phyloP scores from a whole-genome alignment of 1,140 invertebrate genomes.

The Leptinotarsa lineolata region DNA sequence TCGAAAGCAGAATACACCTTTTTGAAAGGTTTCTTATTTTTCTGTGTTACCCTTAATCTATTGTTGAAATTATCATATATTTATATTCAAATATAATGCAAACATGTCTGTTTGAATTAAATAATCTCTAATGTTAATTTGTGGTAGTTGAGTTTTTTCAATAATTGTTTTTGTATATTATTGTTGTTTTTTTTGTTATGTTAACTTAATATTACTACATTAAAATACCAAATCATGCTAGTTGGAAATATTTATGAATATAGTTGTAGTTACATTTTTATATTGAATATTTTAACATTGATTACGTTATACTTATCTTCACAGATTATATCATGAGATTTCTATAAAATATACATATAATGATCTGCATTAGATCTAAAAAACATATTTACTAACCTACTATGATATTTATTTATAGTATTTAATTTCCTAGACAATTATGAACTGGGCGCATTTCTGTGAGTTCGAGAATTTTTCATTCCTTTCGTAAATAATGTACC shows the following conservation, averaged over 20 bases:
- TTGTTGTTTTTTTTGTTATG: constrained; percentile 29
- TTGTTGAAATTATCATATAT: too few relatives aligned
- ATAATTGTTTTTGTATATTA: constrained; percentile 26
- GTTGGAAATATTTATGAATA: constrained; percentile 5
- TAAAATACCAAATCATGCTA: constrained; percentile 31
- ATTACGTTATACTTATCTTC: background rate
- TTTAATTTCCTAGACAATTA: background rate
- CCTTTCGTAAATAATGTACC: too few relatives aligned
- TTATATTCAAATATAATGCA: too few relatives aligned
- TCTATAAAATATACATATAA: background rate
- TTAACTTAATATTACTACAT: constrained; percentile 27
- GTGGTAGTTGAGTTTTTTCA: background rate
- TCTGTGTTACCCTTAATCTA: too few relatives aligned
- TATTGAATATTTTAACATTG: constrained; percentile 26
- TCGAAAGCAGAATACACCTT: too few relatives aligned
- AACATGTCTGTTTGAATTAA: too few relatives aligned
- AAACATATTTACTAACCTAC: background rate
- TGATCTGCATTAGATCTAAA: background rate
- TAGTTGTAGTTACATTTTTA: background rate
- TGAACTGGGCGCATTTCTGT: background rate
- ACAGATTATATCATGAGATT: background rate
- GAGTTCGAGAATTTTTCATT: too few relatives aligned
- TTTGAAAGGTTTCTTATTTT: too few relatives aligned
- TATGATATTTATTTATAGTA: background rate
- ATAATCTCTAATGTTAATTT: background rate